Evolutionary conservation across 37 sponge, comb jelly and placozoan genomes (phyloP).

Genomic region (Halichondria panicea): DNA sequence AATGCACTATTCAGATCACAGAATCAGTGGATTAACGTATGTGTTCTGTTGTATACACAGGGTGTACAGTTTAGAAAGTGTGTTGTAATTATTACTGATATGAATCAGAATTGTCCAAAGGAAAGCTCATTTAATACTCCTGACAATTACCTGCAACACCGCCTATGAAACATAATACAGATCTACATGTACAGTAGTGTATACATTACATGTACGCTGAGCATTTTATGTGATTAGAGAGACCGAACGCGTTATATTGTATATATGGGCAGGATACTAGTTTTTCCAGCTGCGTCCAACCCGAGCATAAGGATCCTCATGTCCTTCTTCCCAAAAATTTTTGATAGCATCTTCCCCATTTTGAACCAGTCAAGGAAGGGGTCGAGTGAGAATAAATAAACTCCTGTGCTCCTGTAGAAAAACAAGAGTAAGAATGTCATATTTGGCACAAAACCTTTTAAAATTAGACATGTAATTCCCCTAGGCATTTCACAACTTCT

Average conservation of each 20-base stretch:
- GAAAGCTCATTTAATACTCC: too few relatives aligned
- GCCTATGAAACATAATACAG: too few relatives aligned
- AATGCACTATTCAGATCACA: too few relatives aligned
- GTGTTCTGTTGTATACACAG: not conserved
- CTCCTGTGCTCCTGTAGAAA: not conserved
- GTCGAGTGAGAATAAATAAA: not conserved
- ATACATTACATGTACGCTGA: too few relatives aligned
- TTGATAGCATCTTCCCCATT: slow-evolving; percentile 88
- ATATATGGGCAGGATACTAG: slow-evolving; percentile 67
- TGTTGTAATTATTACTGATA: too few relatives aligned
- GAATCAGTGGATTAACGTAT: too few relatives aligned
- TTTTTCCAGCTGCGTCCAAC: slow-evolving; percentile 97
- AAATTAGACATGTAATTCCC: too few relatives aligned
- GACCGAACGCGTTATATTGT: too few relatives aligned
- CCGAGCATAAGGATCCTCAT: slow-evolving; percentile 98
- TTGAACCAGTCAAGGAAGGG: slow-evolving; percentile 13
- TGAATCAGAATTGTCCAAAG: too few relatives aligned
- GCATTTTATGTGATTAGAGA: not conserved
- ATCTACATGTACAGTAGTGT: too few relatives aligned
- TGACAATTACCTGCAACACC: too few relatives aligned
- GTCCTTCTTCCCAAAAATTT: slow-evolving; percentile 95
- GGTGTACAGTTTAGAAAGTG: not conserved
- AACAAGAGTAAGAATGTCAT: not conserved
- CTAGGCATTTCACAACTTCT: too few relatives aligned
- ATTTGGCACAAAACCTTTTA: not conserved